phyloP scores from a whole-genome alignment of 2,113 vertebrate genomes.

The Mellivora capensis region DNA sequence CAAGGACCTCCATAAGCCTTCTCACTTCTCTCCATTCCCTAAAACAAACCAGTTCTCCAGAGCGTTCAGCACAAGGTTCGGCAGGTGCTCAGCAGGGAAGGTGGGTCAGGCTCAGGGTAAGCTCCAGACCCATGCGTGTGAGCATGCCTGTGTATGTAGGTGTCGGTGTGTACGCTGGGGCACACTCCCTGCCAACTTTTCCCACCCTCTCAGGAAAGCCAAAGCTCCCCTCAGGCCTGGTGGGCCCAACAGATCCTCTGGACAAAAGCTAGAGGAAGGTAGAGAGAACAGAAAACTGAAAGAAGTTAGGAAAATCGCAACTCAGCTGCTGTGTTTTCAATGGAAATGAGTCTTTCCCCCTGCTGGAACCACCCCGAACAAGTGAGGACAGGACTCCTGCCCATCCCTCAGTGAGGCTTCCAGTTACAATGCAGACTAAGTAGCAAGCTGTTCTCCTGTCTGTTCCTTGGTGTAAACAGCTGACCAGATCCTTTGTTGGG shows the following conservation, averaged over 20 bases:
- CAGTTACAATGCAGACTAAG: neutral
- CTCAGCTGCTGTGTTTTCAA: neutral
- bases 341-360: neutral
- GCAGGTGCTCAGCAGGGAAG: neutral
- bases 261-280: neutral
- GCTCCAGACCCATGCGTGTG: neutral
- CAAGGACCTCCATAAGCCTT: neutral
- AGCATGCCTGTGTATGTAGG: neutral
- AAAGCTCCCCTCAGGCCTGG: neutral
- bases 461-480: neutral
- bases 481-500: neutral
- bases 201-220: neutral
- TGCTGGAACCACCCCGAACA: neutral
- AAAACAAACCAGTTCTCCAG: neutral
- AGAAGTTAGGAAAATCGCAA: neutral
- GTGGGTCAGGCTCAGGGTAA: neutral
- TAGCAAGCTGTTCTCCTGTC: neutral
- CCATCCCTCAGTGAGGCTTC: neutral
- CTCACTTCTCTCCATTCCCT: neutral
- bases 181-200: neutral
- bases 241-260: neutral
- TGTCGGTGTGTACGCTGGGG: accelerated
- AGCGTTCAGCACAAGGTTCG: neutral
- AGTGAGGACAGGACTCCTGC: neutral
- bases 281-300: neutral